phyloP scores from a whole-genome alignment of 1,140 invertebrate species.

The Hyles euphorbiae region DNA sequence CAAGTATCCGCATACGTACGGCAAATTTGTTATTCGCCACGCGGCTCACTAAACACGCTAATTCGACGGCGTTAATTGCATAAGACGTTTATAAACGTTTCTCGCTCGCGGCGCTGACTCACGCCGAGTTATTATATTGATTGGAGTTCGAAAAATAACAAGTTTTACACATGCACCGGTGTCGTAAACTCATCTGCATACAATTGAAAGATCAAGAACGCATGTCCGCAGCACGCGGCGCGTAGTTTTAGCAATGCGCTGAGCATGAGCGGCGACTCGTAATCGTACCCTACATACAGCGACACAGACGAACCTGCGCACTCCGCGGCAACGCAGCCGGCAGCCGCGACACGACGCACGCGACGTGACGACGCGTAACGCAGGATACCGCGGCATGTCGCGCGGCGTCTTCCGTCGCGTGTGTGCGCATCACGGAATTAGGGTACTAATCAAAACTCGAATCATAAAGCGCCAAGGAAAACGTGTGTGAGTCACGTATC shows the following conservation, averaged over 20 bases:
- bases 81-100: constrained; percentile 1
- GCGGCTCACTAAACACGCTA: background rate
- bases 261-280: too few species aligned
- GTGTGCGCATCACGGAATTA: too few species aligned
- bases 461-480: constrained; percentile 19
- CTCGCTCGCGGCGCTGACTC: background rate
- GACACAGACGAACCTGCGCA: too few species aligned
- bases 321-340: too few species aligned
- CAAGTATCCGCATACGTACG: constrained; percentile 5
- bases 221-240: background rate
- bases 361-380: too few species aligned
- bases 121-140: background rate
- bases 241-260: too few species aligned
- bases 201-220: constrained; percentile 20
- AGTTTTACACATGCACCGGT: background rate
- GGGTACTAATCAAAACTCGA: background rate
- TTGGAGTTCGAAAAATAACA: too few species aligned
- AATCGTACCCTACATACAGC: constrained; percentile 3
- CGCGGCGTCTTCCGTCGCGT: too few species aligned
- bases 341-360: too few species aligned
- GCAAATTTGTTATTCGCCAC: constrained; percentile 7
- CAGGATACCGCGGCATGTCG: too few species aligned
- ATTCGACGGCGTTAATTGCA: background rate
- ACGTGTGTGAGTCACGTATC: constrained; percentile 19
- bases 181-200: constrained; percentile 20